phyloP scores from a whole-genome alignment of 2,797 vertebrate genomes.

The Siniperca undulata region DNA sequence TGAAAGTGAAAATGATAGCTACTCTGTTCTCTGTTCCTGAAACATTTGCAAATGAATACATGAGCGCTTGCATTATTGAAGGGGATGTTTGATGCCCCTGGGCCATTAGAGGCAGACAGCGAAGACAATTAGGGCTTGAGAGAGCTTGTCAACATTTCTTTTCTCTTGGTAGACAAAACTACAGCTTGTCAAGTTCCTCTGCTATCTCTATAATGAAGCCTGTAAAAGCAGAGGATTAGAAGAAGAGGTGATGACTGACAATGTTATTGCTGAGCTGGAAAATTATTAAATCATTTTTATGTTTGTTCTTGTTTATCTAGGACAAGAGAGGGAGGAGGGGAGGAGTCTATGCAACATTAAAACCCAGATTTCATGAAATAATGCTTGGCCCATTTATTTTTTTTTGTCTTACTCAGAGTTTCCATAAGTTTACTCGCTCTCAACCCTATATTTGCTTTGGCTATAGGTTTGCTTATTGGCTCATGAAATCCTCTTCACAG shows the following conservation, averaged over 20 bases:
- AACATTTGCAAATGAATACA: slow-evolving; percentile 42
- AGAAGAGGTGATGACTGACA: slow-evolving; percentile 45
- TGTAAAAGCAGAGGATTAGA: slow-evolving; percentile 46
- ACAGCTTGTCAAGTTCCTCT: slow-evolving; percentile 47
- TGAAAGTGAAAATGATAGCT: slow-evolving; percentile 51
- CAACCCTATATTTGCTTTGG: slow-evolving; percentile 33
- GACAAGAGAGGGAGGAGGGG: slow-evolving; percentile 47
- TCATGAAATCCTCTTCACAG: slow-evolving; percentile 25
- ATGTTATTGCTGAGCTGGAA: slow-evolving; percentile 3
- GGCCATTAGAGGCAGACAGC: slow-evolving; percentile 55
- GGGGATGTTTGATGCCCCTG: slow-evolving; percentile 37
- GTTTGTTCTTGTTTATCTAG: slow-evolving; percentile 55
- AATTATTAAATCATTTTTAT: slow-evolving; percentile 47
- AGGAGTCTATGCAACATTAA: not conserved
- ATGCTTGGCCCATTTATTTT: slow-evolving; percentile 30
- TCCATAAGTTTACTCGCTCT: slow-evolving; percentile 17
- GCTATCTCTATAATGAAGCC: slow-evolving; percentile 38
- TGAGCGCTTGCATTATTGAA: slow-evolving; percentile 28
- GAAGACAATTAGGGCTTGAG: slow-evolving; percentile 51
- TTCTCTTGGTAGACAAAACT: slow-evolving; percentile 47
- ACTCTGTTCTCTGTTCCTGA: slow-evolving; percentile 19
- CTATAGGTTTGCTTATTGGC: slow-evolving; percentile 32
- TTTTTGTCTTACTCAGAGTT: not conserved
- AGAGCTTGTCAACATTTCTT: slow-evolving; percentile 59
- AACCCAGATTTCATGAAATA: slow-evolving; percentile 25